Evolutionary conservation across 2,888 invertebrate species (phyloP), one percentile per base, ranked within the genome.

Genomic region (Steromphala cineraria): DNA sequence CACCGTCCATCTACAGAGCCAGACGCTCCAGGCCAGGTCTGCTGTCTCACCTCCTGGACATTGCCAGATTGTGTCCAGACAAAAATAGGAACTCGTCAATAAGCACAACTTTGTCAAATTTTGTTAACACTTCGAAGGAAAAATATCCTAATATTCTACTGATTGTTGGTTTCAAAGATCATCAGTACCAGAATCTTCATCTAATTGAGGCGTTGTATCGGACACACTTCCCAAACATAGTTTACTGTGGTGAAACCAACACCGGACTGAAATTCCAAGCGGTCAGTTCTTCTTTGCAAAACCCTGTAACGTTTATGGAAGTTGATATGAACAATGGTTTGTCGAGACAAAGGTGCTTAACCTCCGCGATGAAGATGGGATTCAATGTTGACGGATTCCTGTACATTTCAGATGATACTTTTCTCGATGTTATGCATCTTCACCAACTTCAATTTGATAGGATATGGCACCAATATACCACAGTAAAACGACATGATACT

Each of bases 341-440:
- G 21, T 31, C 15, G 19, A 53, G 31, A 53, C 40, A 74, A 17
- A 53, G 15, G 10, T 88, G 88, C 75, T 17, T 85, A n/a, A 19
- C 71, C 8, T 77, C 40, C 1, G 86, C 86, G 4, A 77, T 80
- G 40, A 53, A 79, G 24, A 83, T 88, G 84, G 67, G 78, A 17
- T 83, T 85, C 79, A 84, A 83, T 10, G 81, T 85, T 10, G 77
- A 74, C 7, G 88, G 85, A 0, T 84, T 81, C 79, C 75, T 88
- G 17, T 77, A 78, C 67, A 79, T 85, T 21, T 56, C 83, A 0
- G 86, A 87, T 19, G 78, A 75, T 19, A 82, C 81, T 75, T 79
- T 81, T 67, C 36, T 86, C 15, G 67, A 77, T 36, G 8, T 53
- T 1, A 56, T 76, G 52, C 21, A 76, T 13, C 21, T 80, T 52